Percentiles rank a stretch among this genome's conserved stretches.
Evolutionary conservation across 2,113 vertebrate genomes (phyloP).

Genomic region (Hystrix cristata): DNA sequence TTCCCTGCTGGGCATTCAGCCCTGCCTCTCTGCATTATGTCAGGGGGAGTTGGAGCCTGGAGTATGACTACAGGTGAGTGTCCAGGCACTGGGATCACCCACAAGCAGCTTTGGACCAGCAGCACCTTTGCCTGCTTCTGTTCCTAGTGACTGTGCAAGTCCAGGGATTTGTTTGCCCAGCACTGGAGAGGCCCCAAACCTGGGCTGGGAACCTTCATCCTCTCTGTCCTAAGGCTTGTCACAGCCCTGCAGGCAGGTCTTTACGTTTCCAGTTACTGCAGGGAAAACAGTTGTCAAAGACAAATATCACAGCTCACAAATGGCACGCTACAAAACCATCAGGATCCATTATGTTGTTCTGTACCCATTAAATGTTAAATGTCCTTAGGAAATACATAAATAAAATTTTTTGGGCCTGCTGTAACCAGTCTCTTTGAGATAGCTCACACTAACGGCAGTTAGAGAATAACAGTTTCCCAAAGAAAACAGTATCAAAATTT

Average conservation of each 20-base stretch:
- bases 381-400: conserved; percentile 35
- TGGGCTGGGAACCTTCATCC: background rate
- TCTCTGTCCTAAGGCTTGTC: background rate
- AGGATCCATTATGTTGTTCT: background rate
- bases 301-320: conserved; percentile 9
- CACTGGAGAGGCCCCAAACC: background rate
- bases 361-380: background rate
- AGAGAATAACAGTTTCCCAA: background rate
- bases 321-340: background rate
- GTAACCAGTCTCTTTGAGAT: background rate
- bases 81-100: background rate
- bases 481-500: background rate
- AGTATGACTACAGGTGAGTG: background rate
- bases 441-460: background rate
- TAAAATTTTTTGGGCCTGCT: conserved; percentile 3
- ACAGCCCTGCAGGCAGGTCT: background rate
- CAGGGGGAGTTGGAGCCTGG: background rate
- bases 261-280: background rate
- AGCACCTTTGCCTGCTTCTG: background rate
- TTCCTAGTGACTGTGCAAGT: background rate
- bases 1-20: background rate
- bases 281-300: background rate
- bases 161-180: background rate
- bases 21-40: background rate
- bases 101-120: background rate